Evolutionary conservation across 2,113 vertebrate species (phyloP).

Genomic region (Actenoides hombroni): DNA sequence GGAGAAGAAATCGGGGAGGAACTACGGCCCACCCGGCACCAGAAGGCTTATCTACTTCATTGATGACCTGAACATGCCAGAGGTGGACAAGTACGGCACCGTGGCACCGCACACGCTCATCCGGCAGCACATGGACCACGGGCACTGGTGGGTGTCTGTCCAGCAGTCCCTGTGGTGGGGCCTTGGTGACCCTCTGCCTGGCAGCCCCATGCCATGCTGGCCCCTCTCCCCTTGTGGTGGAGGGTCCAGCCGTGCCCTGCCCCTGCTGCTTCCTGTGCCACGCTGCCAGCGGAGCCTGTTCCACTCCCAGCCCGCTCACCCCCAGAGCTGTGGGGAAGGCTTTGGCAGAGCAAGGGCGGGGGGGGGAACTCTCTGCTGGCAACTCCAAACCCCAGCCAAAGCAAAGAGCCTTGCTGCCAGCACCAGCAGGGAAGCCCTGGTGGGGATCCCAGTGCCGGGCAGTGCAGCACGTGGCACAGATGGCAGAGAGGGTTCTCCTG

Average conservation of each 20-base stretch:
- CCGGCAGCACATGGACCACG: slow-evolving; percentile 77
- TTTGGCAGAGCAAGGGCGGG: background rate
- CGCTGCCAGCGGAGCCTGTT: fast-evolving
- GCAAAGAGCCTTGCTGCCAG: background rate
- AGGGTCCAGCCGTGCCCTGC: background rate
- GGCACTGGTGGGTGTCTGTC: slow-evolving; percentile 71
- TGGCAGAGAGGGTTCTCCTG: fast-evolving
- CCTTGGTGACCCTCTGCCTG: background rate
- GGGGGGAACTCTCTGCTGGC: background rate
- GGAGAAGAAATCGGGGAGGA: slow-evolving; percentile 78
- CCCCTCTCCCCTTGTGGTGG: fast-evolving
- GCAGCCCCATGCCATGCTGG: fast-evolving
- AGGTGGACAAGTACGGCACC: slow-evolving; percentile 78
- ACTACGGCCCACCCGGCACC: slow-evolving; percentile 70
- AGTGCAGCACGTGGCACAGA: background rate
- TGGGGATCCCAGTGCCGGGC: too few species aligned
- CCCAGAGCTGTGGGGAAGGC: background rate
- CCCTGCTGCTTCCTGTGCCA: fast-evolving
- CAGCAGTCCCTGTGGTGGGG: fast-evolving
- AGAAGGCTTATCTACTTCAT: slow-evolving; percentile 77
- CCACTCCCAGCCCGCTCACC: fast-evolving
- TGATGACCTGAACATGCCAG: slow-evolving; percentile 77
- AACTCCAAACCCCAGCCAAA: background rate
- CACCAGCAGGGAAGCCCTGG: fast-evolving
- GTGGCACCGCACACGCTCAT: slow-evolving; percentile 78